A percentile compares a stretch with the other conserved stretches of the same genome.
Evolutionary conservation across 1,140 invertebrate species (phyloP).

Genomic region (Trinorchestia longiramus): DNA sequence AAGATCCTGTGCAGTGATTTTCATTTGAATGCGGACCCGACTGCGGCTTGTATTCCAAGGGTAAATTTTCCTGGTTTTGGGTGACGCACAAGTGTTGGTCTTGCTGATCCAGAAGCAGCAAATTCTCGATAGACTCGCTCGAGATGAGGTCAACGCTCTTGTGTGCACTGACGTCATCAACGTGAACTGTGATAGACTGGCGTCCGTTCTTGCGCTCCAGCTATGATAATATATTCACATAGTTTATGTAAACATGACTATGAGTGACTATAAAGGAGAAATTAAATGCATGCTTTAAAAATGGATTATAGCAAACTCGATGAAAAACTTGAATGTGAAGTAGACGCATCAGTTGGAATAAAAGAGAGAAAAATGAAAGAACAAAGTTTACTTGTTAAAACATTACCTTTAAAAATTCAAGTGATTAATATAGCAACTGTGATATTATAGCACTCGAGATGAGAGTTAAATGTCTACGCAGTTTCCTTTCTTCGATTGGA

Average conservation of each 20-base stretch:
- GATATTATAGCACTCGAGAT: no score
- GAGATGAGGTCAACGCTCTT: slow-evolving; percentile 1
- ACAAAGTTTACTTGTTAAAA: no score
- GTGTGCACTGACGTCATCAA: background rate
- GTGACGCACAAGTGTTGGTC: background rate
- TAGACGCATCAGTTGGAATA: no score
- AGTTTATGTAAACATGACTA: background rate
- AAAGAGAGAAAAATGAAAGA: no score
- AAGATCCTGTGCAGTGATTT: background rate
- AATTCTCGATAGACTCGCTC: slow-evolving; percentile 28
- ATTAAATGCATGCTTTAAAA: background rate
- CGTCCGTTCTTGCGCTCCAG: background rate
- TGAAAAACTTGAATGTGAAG: background rate
- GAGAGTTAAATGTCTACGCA: no score
- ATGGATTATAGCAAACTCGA: background rate
- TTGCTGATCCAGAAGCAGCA: background rate
- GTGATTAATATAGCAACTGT: no score
- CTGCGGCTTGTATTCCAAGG: background rate
- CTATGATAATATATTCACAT: background rate
- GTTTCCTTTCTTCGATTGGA: no score
- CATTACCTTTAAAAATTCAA: no score
- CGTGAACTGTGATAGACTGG: background rate
- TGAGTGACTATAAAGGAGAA: background rate
- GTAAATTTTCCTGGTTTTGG: background rate
- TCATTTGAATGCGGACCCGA: background rate